Evolutionary conservation across 2,888 invertebrate species (phyloP).

Genomic region (Drosophila neonasuta): DNA sequence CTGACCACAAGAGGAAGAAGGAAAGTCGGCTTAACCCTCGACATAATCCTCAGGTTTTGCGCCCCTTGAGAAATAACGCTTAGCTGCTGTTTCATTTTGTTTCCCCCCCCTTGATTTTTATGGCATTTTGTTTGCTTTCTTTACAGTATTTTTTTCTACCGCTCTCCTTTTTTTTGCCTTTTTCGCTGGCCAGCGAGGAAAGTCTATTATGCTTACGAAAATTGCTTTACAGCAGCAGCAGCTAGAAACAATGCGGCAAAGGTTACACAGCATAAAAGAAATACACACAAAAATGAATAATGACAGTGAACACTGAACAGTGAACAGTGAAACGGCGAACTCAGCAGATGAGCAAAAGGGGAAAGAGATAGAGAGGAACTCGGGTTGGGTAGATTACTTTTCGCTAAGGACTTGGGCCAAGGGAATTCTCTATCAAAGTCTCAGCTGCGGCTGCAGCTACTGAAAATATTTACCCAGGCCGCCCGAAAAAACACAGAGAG

Average conservation of each 20-base stretch:
- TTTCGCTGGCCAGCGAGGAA: conserved; percentile 44
- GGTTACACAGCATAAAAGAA: conserved; percentile 75
- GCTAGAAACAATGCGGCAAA: conserved; percentile 73
- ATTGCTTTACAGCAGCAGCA: conserved; percentile 72
- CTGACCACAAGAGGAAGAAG: conserved; percentile 48
- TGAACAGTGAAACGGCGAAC: conserved; percentile 14
- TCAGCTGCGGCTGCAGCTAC: conserved; percentile 50
- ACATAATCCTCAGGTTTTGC: conserved; percentile 48
- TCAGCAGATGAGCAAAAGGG: conserved; percentile 12
- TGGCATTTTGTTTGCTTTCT: conserved; percentile 59
- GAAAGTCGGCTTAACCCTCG: conserved; percentile 41
- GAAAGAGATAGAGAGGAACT: neutral
- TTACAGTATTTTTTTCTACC: conserved; percentile 16
- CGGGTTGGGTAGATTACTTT: conserved; percentile 41
- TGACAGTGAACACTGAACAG: conserved; percentile 59
- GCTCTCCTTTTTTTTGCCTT: conserved; percentile 21
- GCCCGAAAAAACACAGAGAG: neutral
- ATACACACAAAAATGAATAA: conserved; percentile 71
- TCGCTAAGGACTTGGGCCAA: conserved; percentile 48
- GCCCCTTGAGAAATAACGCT: conserved; percentile 72
- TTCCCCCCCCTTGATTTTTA: conserved; percentile 47
- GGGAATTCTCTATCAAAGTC: conserved; percentile 57
- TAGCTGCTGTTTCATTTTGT: conserved; percentile 59
- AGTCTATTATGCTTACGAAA: conserved; percentile 74
- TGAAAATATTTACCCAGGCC: conserved; percentile 47